A percentile compares a stretch with the other conserved stretches of the same genome.
phyloP scores from a whole-genome alignment of 2,113 vertebrate genomes.

The Odocoileus virginianus region DNA sequence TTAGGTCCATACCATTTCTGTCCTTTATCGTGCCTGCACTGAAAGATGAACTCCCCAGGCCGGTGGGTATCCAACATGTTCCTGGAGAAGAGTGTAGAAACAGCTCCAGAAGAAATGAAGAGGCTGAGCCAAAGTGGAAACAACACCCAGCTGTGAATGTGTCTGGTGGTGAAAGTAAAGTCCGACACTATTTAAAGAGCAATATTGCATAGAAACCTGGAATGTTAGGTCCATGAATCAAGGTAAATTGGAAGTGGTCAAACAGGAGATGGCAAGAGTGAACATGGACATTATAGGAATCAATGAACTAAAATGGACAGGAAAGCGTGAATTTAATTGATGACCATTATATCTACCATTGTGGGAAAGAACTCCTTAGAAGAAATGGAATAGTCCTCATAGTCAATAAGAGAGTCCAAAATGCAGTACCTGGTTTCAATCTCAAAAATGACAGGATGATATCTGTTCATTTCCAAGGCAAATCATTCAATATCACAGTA shows the following conservation, averaged over 20 bases:
- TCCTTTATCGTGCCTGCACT: neutral
- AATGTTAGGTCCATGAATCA: neutral
- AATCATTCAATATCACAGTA: neutral
- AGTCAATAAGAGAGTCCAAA: neutral
- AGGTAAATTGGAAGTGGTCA: neutral
- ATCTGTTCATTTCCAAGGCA: neutral
- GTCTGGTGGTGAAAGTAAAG: neutral
- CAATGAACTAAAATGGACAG: neutral
- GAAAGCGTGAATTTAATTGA: neutral
- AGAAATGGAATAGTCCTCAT: neutral
- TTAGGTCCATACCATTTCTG: neutral
- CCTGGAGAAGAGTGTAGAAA: neutral
- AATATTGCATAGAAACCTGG: neutral
- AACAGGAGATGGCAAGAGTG: neutral
- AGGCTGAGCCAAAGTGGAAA: neutral
- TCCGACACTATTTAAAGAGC: neutral
- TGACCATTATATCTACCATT: neutral
- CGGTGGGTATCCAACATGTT: fast-evolving
- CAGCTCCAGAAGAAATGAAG: neutral
- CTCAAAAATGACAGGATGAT: neutral
- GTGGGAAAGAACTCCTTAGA: neutral
- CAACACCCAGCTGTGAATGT: neutral
- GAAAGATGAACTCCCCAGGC: neutral
- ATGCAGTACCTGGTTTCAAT: neutral
- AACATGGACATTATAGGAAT: neutral